Conservation (phyloP, 2,113 vertebrate genomes). For the Caracal caracal region DNA sequence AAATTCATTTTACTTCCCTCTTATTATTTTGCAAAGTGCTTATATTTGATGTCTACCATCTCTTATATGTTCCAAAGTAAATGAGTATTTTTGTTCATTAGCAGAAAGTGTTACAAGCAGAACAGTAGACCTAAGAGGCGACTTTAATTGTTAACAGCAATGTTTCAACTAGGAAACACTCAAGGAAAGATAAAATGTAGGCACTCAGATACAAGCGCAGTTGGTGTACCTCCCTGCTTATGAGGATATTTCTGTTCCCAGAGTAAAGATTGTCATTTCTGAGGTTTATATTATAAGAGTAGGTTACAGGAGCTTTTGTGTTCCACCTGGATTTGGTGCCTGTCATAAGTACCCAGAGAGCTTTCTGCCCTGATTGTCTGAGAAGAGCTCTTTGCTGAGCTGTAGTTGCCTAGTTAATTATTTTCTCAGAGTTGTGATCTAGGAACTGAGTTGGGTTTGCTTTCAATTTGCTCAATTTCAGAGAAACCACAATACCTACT, state of each 20-base stretch:
- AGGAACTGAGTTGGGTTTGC: neutral
- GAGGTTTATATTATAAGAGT: neutral
- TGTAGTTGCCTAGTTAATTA: neutral
- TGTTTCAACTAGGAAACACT: neutral
- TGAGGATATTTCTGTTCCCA: neutral
- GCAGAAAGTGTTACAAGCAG: neutral
- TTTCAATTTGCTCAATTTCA: conserved; percentile 49
- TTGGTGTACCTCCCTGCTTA: neutral
- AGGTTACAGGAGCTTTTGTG: neutral
- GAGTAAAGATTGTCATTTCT: neutral
- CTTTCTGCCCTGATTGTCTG: neutral
- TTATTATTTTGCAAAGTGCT: conserved; percentile 2
- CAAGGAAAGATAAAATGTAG: neutral
- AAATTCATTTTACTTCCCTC: neutral
- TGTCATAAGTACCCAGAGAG: rapidly evolving
- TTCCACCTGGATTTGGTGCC: neutral
- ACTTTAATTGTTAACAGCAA: neutral
- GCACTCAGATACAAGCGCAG: neutral
- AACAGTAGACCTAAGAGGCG: neutral
- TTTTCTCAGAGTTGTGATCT: conserved; percentile 16
- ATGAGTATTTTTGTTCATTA: neutral
- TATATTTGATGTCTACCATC: neutral
- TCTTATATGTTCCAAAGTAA: neutral
- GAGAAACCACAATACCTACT: neutral
- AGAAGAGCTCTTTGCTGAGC: neutral